Evolutionary conservation across 2,113 vertebrate species (phyloP).

Genomic region (Terrapene triunguis): DNA sequence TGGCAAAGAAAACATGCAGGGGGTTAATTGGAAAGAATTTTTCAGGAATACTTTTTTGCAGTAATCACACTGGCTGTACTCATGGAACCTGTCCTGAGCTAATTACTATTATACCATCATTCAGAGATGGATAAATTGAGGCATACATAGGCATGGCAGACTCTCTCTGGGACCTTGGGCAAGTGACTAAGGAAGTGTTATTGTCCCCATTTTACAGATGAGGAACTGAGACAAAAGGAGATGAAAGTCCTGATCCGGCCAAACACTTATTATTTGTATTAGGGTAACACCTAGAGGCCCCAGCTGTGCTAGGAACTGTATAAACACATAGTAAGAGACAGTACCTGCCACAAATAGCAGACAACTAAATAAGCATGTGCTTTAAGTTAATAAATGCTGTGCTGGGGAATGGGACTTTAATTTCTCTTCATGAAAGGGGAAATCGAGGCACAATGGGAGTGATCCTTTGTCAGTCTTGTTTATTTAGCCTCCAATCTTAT

Average conservation of each 20-base stretch:
- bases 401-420: not conserved
- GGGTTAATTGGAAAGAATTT: not conserved
- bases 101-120: fast-evolving
- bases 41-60: not conserved
- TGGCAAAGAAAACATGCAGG: not conserved
- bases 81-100: not conserved
- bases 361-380: not conserved
- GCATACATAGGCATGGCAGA: not conserved
- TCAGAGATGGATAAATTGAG: not conserved
- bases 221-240: not conserved
- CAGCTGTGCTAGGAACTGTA: not conserved
- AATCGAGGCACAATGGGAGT: not conserved
- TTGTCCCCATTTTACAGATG: not conserved
- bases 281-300: not conserved
- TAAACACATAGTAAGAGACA: not conserved
- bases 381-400: not conserved
- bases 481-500: not conserved
- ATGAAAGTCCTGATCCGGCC: not conserved
- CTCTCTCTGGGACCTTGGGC: not conserved
- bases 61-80: not conserved
- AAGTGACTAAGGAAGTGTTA: not conserved
- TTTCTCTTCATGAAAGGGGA: not conserved
- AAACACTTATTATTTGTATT: not conserved
- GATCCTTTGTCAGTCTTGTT: not conserved
- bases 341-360: not conserved